Base-by-base conservation (phyloP, 2,797 vertebrate genomes). In the Miichthys miiuy region DNA sequence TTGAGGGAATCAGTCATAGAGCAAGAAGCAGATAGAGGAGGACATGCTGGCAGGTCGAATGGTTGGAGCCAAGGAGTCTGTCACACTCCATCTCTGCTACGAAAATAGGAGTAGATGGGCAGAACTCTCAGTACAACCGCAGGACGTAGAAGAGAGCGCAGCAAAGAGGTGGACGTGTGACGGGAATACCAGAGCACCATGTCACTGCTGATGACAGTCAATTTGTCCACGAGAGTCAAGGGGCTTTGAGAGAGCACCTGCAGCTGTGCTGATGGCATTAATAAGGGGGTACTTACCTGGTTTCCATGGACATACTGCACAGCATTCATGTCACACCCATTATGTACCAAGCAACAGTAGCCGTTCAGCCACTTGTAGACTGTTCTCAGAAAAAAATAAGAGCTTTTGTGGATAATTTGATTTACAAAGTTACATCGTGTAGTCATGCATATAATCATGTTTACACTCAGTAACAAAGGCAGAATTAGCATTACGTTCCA, bases 201-300 rank as follows among this genome's bases (percentile, higher is more conserved):
- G 88, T 79, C 89, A 87, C 67, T 67, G 88, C 56, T 72, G 83
- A 92, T 92, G 90, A 89, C 81, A 76, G 80, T 91, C 86, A 90
- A 87, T 91, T 88, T 87, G 84, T 86, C 62, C 68, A 76, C 3
- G 72, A 89, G 77, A 89, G 77, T 89, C 82, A 72, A 86, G 66
- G 71, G 81, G 75, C 72, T 84, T 57, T 63, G 74, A 82, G 78
- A 82, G 79, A 75, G 46, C 68, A 57, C 89, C 64, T 23, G 57
- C 77, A 67, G 80, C 71, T 27, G 62, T 66, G 81, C 72, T 82
- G 82, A 83, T 81, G 61, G 70, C 55, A 82, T 78, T 83, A 72
- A 79, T 76, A 78, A 16, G 18, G 41, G 46, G 54, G 20, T 64
- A 58, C 76, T 87, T 85, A 83, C 57, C 72, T 75, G 62, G 54